Percentiles rank a stretch among this genome's conserved stretches.
Conservation (phyloP, 2,888 invertebrate species). For the Hypolimnas misippus region DNA sequence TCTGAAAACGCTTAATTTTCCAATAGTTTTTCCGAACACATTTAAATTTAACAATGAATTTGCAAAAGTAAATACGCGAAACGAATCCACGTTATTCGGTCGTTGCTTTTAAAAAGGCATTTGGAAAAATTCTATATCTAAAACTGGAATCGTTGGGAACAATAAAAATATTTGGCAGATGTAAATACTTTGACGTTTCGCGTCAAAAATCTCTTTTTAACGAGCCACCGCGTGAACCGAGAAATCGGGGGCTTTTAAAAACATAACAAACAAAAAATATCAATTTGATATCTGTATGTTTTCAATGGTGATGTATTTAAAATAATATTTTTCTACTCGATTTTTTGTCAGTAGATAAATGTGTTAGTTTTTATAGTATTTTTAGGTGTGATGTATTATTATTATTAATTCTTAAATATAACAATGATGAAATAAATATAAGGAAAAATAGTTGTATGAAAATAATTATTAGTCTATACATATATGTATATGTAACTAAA, state of each 20-base stretch:
- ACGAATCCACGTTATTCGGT: slow-evolving; percentile 17
- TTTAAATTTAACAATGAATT: slow-evolving; percentile 10
- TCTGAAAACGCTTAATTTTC: slow-evolving; percentile 11
- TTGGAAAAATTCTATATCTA: slow-evolving; percentile 22
- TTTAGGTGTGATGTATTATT: too few relatives aligned
- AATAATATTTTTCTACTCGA: not conserved
- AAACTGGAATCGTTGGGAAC: slow-evolving; percentile 30
- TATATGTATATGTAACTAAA: too few relatives aligned
- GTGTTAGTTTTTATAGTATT: too few relatives aligned
- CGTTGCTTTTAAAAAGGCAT: slow-evolving; percentile 21
- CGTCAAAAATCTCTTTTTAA: slow-evolving; percentile 37
- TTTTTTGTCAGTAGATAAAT: not conserved
- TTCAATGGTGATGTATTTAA: not conserved
- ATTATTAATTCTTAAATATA: too few relatives aligned
- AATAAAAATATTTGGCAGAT: slow-evolving; percentile 25
- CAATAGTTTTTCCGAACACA: slow-evolving; percentile 1
- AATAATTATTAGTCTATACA: too few relatives aligned
- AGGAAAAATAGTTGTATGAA: too few relatives aligned
- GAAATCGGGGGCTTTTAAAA: slow-evolving; percentile 13
- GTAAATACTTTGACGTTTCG: slow-evolving; percentile 27
- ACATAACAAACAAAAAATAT: slow-evolving; percentile 16
- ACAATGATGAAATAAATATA: too few relatives aligned
- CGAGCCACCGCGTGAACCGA: slow-evolving; percentile 17
- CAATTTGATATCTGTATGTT: slow-evolving; percentile 10
- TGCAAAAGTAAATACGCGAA: not conserved